Evolutionary conservation across 1,140 invertebrate genomes (phyloP).

Genomic region (Leptopilina clavipes): DNA sequence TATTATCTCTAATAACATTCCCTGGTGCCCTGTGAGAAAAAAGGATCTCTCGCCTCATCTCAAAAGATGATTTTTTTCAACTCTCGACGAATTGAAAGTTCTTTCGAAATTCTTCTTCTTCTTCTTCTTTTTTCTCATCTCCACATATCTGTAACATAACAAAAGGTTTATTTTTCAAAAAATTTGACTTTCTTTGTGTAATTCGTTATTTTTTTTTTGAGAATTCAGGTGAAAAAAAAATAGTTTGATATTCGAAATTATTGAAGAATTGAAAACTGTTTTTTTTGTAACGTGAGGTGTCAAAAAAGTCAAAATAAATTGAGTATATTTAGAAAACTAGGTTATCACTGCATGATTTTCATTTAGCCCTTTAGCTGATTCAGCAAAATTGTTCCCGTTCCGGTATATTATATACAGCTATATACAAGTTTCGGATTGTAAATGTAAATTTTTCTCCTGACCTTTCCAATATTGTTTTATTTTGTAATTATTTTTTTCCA

Average conservation of each 20-base stretch:
- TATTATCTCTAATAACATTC: conserved; percentile 74
- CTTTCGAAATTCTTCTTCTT: conserved; percentile 35
- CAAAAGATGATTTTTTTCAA: conserved; percentile 37
- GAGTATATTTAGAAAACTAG: background rate
- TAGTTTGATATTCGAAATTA: no score
- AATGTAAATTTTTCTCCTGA: conserved; percentile 4
- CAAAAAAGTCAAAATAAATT: no score
- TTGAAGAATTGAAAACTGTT: no score
- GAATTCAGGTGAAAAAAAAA: no score
- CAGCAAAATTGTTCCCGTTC: conserved; percentile 4
- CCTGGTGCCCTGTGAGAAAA: conserved; percentile 41
- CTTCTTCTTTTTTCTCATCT: background rate
- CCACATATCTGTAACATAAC: conserved; percentile 35
- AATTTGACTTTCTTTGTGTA: conserved; percentile 1
- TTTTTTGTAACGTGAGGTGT: background rate
- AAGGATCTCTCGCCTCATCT: conserved; percentile 42
- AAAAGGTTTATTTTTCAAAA: background rate
- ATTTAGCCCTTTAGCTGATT: conserved; percentile 17
- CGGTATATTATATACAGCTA: background rate
- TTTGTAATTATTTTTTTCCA: background rate
- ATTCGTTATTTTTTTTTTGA: background rate
- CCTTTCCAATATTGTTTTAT: background rate
- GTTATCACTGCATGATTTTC: conserved; percentile 12
- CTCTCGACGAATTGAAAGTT: conserved; percentile 37
- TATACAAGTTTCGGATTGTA: background rate